Base-by-base conservation (phyloP, 2,888 invertebrate genomes). In the Aphidius colemani region DNA sequence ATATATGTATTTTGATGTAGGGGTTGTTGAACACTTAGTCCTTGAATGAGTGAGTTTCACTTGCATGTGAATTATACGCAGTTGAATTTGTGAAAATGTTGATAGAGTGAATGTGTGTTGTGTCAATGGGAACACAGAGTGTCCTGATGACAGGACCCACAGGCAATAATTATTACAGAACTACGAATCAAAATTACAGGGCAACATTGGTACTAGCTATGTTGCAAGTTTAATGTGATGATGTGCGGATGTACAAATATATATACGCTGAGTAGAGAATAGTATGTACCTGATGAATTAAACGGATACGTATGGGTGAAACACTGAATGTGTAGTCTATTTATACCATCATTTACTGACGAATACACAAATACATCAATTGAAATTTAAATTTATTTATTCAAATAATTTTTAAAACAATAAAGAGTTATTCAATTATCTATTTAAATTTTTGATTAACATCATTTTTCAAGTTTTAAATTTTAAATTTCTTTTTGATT, bases 151-250 rank as follows among this genome's bases (percentile, higher is more conserved):
- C 78, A 82, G 80, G 30, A 67, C 74, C 74, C 76, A 64, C 71
- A 72, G 73, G 71, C 72, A 78, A 77, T 76, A 80, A 81, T 82
- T 82, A 82, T 80, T 79, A 78, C 79, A 78, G 80, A 74, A 74
- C 78, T 77, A 57, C 80, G 78, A 81, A 75, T 78, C 77, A 67
- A 78, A 76, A 82, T 82, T 82, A 82, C 79, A 82, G 80, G 81
- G 81, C 77, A 75, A 67, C 68, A 70, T 65, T 69, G 66, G 72
- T 71, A 72, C 49, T 48, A 7, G 13, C 53, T 53, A 18, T 11
- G 46, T 46, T 10, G 44, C 46, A 41, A 44, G 46, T 53, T 58
- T 53, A 65, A 59, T 61, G 39, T 59, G 63, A 64, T 63, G 61
- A 66, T 66, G 61, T 63, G 61, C 49, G 11, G 18, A 41, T 57